phyloP scores from a whole-genome alignment of 2,888 invertebrate genomes.

The Acleris cristana region DNA sequence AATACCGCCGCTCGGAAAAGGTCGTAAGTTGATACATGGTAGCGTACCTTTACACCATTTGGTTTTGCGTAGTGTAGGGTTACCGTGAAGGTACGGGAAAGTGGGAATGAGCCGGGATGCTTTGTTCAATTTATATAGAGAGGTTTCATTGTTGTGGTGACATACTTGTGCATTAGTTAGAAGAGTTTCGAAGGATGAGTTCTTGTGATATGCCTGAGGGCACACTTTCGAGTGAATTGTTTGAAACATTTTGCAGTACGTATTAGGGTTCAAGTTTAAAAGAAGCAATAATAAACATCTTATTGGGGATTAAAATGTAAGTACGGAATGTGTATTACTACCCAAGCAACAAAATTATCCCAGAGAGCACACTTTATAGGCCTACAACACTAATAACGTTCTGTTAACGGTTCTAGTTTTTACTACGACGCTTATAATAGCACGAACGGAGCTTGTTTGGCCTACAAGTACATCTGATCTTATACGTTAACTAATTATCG shows the following conservation, averaged over 20 bases:
- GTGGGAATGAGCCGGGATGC: constrained; percentile 36
- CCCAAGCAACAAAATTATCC: too few species aligned
- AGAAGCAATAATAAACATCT: too few species aligned
- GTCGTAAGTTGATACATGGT: constrained; percentile 4
- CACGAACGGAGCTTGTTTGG: too few species aligned
- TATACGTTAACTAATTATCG: too few species aligned
- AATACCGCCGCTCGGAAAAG: constrained; percentile 39
- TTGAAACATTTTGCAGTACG: not conserved
- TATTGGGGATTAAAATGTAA: too few species aligned
- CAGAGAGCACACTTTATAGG: too few species aligned
- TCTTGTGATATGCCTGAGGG: not conserved
- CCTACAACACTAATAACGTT: too few species aligned
- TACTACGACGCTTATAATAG: too few species aligned
- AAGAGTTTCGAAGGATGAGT: constrained; percentile 18
- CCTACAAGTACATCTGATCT: too few species aligned
- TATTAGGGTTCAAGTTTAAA: too few species aligned
- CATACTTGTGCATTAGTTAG: constrained; percentile 34
- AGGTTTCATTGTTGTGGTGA: constrained; percentile 35
- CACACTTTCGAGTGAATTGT: not conserved
- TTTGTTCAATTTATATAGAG: constrained; percentile 35
- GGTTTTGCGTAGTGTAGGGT: constrained; percentile 36
- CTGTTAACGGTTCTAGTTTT: too few species aligned
- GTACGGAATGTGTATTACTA: too few species aligned
- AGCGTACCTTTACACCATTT: constrained; percentile 15
- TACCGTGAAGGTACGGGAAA: constrained; percentile 31